These are phyloP conservation scores for Chlamydotis undulata DNA, from an alignment of 2,113 vertebrate genomes.

Conservation along the genomic window DNA sequence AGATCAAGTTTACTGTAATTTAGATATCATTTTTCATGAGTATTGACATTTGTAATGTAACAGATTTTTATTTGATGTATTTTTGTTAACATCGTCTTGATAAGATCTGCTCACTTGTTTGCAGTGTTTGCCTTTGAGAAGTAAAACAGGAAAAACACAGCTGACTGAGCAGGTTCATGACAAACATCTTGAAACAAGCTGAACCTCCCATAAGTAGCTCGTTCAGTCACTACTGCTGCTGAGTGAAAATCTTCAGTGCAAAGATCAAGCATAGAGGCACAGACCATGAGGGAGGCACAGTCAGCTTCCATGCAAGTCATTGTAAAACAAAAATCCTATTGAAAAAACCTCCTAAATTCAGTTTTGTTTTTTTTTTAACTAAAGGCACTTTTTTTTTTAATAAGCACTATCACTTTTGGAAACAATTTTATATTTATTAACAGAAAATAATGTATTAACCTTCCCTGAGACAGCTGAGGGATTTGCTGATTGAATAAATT, in stretches of 20 bases:
- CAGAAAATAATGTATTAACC: neutral
- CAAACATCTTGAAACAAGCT: neutral
- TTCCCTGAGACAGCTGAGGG: neutral
- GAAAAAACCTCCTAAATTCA: fast-evolving
- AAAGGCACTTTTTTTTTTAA: neutral
- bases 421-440: neutral
- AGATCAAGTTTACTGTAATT: slow-evolving; percentile 5
- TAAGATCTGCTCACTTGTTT: slow-evolving; percentile 59
- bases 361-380: neutral
- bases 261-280: neutral
- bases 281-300: neutral
- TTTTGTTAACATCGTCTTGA: slow-evolving; percentile 45
- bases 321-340: neutral
- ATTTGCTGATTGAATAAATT: neutral
- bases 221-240: neutral
- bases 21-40: neutral
- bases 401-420: neutral
- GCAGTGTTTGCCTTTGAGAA: slow-evolving; percentile 56
- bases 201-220: neutral
- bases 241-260: neutral
- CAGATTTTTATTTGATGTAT: slow-evolving; percentile 46
- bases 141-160: slow-evolving; percentile 32
- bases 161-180: slow-evolving; percentile 25
- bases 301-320: neutral
- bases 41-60: slow-evolving; percentile 53